Evolutionary conservation across 1,140 invertebrate species (phyloP).

Genomic region (Mya arenaria): DNA sequence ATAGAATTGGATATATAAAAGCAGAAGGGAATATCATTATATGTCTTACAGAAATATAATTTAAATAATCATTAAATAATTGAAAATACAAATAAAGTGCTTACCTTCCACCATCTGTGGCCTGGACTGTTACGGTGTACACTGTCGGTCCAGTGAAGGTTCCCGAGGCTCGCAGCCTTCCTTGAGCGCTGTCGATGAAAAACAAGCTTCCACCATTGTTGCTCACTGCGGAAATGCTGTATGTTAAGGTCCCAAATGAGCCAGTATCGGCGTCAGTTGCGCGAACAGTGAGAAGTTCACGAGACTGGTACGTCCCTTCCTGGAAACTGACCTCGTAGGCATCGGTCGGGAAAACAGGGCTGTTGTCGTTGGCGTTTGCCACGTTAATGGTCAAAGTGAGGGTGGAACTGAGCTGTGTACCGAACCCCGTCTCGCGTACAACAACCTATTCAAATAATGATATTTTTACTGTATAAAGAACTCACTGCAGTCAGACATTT

Average conservation of each 20-base stretch:
- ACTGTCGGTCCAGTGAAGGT: conserved; percentile 42
- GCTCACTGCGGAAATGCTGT: conserved; percentile 59
- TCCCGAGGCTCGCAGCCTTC: conserved; percentile 45
- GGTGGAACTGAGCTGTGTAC: conserved; percentile 33
- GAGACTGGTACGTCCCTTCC: conserved; percentile 58
- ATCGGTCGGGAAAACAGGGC: conserved; percentile 59
- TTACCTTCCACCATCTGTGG: conserved; percentile 56
- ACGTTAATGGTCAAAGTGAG: conserved; percentile 59
- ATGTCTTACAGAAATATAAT: background rate
- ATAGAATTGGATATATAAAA: background rate
- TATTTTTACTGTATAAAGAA: too few relatives aligned
- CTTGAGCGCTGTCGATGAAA: conserved; percentile 28
- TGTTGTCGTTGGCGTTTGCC: conserved; percentile 56
- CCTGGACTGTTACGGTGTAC: conserved; percentile 57
- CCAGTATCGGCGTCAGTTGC: conserved; percentile 65
- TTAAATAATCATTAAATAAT: background rate
- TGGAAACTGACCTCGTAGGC: conserved; percentile 30
- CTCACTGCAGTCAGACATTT: too few relatives aligned
- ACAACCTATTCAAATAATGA: too few relatives aligned
- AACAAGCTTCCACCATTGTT: conserved; percentile 61
- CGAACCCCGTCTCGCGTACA: conserved; percentile 48
- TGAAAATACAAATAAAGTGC: background rate
- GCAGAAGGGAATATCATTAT: background rate
- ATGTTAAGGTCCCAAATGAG: conserved; percentile 48
- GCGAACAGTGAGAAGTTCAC: conserved; percentile 50